Evolutionary conservation across 2,888 invertebrate genomes (phyloP), one percentile per base, ranked within the genome.

Genomic region (Arge pagana): DNA sequence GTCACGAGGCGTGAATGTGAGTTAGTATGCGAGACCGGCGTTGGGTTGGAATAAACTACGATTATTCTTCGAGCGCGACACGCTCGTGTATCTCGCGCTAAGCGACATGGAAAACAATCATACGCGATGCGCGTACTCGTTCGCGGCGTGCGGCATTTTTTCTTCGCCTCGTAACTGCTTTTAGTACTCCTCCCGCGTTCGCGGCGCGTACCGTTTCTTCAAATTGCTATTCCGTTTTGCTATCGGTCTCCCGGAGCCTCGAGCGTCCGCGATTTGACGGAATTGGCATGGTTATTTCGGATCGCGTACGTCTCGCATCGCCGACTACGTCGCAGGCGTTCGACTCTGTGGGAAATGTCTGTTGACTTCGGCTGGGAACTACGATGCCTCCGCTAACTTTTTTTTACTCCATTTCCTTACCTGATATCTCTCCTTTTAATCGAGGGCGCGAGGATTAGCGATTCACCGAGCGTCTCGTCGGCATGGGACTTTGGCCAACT

Each of bases 341-440:
- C 35, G 31, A 35, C 31, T 33, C 45, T 45, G 45, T 45, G 45
- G 45, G 45, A 45, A 45, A 45, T 45, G 45, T 45, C 45, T 35
- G 33, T 45, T 45, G 33, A 45, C 13, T 45, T 26, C 8, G 62
- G 65, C 65, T 71, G 72, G 65, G 70, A 73, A 73, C 71, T 60
- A 67, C n/a, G 62, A 68, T 66, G 55, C 61, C 48, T 41, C 30
- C 50, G 54, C 55, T 43, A 45, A 56, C 56, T 55, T 60, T 64
- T 64, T 65, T 66, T 66, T 65, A 57, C 63, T 56, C 58, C 48
- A 48, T 60, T 69, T 68, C 66, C 68, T 67, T 63, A 62, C 65
- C 62, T 60, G 61, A 67, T 63, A 57, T 58, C 56, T 62, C 59
- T 61, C 57, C 63, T 60, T n/a, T n/a, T 62, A 49, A 55, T 56